Percentiles rank a stretch among this genome's conserved stretches.
Conservation (phyloP, 2,113 vertebrate genomes). For the Bubalus kerabau region DNA sequence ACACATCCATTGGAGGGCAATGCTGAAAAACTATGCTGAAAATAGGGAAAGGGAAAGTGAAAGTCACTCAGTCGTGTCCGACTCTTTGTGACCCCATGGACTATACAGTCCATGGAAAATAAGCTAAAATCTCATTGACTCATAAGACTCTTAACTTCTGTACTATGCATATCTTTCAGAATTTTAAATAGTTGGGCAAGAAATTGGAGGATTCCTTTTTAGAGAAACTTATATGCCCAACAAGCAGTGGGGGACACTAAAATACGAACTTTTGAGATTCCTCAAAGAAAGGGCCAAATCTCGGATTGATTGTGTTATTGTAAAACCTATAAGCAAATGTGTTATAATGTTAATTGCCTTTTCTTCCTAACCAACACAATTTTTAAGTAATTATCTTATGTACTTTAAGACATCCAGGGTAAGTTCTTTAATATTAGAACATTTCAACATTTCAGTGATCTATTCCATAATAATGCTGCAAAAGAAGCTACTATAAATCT, state of each 20-base stretch:
- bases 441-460: background rate
- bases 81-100: background rate
- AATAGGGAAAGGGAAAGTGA: background rate
- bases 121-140: background rate
- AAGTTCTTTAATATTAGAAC: background rate
- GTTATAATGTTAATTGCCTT: background rate
- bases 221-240: background rate
- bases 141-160: background rate
- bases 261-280: background rate
- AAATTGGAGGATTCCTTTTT: background rate
- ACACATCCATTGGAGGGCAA: background rate
- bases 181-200: background rate
- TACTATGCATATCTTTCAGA: background rate
- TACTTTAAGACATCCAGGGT: background rate
- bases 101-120: background rate
- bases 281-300: background rate
- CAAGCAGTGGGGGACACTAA: background rate
- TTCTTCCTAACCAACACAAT: background rate
- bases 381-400: background rate
- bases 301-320: background rate
- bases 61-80: accelerated
- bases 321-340: background rate
- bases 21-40: background rate
- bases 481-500: background rate
- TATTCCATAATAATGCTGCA: background rate